A percentile compares a stretch with the other conserved stretches of the same genome.
These are phyloP conservation scores for Rhynchonycteris naso DNA, from an alignment of 2,797 vertebrate species.

Conservation along the genomic window DNA sequence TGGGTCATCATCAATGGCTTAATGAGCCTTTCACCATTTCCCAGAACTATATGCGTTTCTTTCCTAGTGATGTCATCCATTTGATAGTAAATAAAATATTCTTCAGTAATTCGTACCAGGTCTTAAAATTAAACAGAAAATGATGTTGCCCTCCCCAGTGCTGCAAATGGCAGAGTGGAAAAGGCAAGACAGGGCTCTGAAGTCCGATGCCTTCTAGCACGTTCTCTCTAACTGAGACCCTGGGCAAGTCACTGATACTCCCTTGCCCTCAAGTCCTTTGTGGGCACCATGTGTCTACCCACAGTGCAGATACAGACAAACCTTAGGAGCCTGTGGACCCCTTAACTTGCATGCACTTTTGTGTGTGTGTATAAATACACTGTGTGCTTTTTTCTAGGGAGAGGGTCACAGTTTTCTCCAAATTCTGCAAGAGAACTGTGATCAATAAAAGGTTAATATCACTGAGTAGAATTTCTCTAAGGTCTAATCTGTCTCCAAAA, in stretches of 20 bases:
- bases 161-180: not conserved
- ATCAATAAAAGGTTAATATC: not conserved
- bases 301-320: not conserved
- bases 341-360: no score
- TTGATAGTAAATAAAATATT: not conserved
- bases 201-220: not conserved
- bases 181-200: not conserved
- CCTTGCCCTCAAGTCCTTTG: accelerated
- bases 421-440: not conserved
- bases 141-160: not conserved
- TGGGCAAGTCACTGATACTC: not conserved
- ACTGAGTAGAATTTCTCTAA: not conserved
- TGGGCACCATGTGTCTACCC: accelerated
- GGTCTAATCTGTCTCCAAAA: not conserved
- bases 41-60: not conserved
- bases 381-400: not conserved
- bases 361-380: not conserved
- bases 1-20: not conserved
- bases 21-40: not conserved
- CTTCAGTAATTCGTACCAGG: not conserved
- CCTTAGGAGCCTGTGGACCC: not conserved
- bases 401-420: not conserved
- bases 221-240: not conserved
- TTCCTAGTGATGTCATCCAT: not conserved
- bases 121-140: not conserved